Percentiles rank a stretch among this genome's conserved stretches.
These are phyloP conservation scores for Nesogale talazaci DNA, from an alignment of 2,113 vertebrate genomes.

Conservation along the genomic window DNA sequence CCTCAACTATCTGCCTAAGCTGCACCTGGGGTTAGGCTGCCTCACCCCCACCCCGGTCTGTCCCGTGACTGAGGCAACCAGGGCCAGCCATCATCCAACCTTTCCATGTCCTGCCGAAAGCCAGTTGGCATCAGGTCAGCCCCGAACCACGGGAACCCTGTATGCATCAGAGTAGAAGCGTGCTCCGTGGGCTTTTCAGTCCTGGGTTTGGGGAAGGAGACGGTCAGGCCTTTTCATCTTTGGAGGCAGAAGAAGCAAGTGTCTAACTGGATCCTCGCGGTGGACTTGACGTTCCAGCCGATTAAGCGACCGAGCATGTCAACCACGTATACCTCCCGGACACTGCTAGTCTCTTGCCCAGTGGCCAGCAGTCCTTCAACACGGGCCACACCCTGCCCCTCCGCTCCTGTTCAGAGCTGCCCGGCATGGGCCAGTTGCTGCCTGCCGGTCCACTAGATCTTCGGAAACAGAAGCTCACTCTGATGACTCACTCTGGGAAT, in stretches of 20 bases:
- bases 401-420: not conserved
- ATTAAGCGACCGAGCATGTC: not conserved
- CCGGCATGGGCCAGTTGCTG: not conserved
- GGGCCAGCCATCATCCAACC: not conserved
- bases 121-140: not conserved
- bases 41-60: not conserved
- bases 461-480: conserved; percentile 8
- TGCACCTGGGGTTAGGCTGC: not conserved
- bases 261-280: not conserved
- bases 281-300: not conserved
- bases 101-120: not conserved
- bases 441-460: not conserved
- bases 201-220: not conserved
- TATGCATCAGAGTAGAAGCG: not conserved
- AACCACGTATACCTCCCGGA: not conserved
- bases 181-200: not conserved
- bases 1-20: not conserved
- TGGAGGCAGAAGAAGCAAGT: no score
- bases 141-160: not conserved
- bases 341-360: not conserved
- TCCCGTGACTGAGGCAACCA: not conserved
- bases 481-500: not conserved
- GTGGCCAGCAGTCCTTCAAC: not conserved
- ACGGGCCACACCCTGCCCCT: not conserved
- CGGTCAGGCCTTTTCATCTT: not conserved